phyloP scores from a whole-genome alignment of 30 jellyfish, hydroid and myxozoan genomes.

The Hydra vulgaris region DNA sequence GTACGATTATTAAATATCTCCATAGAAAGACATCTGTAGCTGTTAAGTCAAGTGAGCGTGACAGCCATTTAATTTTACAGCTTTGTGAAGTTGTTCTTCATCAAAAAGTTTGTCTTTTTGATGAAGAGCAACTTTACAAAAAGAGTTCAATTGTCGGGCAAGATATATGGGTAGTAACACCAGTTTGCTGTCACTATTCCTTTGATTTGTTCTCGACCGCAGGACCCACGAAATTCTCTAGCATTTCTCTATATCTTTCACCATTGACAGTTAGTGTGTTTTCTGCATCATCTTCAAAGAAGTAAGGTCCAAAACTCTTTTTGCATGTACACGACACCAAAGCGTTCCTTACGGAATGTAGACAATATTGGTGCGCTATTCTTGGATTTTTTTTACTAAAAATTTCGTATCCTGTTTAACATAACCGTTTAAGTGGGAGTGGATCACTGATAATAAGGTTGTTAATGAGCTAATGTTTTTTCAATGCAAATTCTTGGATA shows the following conservation, averaged over 20 bases:
- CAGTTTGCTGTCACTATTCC: background rate
- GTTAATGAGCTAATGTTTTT: background rate
- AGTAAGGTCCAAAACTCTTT: background rate
- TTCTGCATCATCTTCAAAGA: background rate
- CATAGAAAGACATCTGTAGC: no score
- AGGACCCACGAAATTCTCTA: background rate
- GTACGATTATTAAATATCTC: no score
- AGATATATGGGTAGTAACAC: no score
- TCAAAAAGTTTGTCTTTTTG: background rate
- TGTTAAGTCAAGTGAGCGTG: background rate
- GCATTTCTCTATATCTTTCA: background rate
- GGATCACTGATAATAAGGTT: background rate
- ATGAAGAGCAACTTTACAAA: no score
- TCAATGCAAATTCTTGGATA: background rate
- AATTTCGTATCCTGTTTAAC: background rate
- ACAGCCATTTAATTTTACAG: background rate
- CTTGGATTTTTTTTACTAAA: background rate
- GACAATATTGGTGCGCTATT: background rate
- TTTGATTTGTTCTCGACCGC: background rate
- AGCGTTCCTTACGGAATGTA: background rate
- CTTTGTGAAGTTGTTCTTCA: background rate
- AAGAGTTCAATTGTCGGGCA: no score
- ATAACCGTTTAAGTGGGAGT: background rate
- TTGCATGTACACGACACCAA: background rate
- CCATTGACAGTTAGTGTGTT: background rate